Evolutionary conservation across 2,113 vertebrate genomes (phyloP).

Genomic region (Platanista minor): DNA sequence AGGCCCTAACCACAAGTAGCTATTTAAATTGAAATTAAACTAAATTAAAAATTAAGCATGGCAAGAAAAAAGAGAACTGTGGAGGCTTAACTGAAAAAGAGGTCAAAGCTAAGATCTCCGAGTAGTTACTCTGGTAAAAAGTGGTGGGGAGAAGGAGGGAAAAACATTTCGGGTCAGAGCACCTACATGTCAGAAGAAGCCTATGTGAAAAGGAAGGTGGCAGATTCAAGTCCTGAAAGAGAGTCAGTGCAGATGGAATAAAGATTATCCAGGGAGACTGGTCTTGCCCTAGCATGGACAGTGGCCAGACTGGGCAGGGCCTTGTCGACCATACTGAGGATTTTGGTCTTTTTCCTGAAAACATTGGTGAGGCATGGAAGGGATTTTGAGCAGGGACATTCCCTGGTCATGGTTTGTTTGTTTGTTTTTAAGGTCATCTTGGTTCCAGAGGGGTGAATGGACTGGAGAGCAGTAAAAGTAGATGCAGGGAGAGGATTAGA

Average conservation of each 20-base stretch:
- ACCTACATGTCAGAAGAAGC: background rate
- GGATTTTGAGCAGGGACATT: background rate
- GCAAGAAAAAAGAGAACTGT: background rate
- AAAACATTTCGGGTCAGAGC: background rate
- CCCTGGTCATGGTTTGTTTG: accelerated
- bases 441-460: background rate
- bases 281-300: background rate
- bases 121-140: background rate
- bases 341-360: background rate
- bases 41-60: background rate
- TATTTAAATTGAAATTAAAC: background rate
- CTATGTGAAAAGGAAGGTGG: background rate
- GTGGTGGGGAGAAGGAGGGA: background rate
- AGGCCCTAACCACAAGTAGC: background rate
- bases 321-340: background rate
- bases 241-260: background rate
- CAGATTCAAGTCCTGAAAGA: background rate
- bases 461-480: background rate
- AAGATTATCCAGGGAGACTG: background rate
- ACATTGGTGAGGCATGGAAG: background rate
- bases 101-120: background rate
- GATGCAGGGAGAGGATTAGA: background rate
- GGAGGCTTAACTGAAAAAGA: background rate
- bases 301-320: too few species aligned
- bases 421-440: background rate